Evolutionary conservation across 2,888 invertebrate genomes (phyloP).

Genomic region (Agrochola circellaris): DNA sequence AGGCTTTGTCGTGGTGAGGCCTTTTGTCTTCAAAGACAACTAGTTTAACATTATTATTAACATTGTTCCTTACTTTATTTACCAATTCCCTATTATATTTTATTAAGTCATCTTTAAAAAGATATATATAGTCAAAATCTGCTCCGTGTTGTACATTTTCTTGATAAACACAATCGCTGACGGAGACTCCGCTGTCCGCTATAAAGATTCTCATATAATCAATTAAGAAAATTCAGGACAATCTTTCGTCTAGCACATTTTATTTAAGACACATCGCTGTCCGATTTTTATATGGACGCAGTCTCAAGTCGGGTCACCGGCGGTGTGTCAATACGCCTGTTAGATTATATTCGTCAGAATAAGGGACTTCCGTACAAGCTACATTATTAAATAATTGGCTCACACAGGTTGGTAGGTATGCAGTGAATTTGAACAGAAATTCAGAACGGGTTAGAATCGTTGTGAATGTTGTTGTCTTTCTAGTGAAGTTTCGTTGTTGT

Average conservation of each 20-base stretch:
- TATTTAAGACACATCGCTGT: conserved; percentile 28
- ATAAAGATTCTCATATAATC: conserved; percentile 39
- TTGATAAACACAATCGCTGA: conserved; percentile 4
- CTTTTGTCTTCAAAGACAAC: background rate
- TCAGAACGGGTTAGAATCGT: conserved; percentile 61
- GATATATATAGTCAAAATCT: background rate
- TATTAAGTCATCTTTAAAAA: background rate
- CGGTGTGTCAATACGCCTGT: conserved; percentile 59
- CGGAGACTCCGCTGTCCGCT: background rate
- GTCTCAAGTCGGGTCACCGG: conserved; percentile 43
- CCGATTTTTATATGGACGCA: conserved; percentile 52
- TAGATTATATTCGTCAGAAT: conserved; percentile 77
- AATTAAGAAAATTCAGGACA: conserved; percentile 39
- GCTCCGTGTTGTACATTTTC: conserved; percentile 1
- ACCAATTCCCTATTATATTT: background rate
- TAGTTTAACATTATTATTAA: background rate
- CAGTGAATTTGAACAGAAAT: conserved; percentile 68
- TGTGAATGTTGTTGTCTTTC: background rate
- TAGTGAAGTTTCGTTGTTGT: background rate
- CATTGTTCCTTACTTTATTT: background rate
- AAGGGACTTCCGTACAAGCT: conserved; percentile 82
- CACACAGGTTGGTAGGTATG: conserved; percentile 72
- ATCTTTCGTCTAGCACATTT: conserved; percentile 42
- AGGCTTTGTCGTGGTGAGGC: conserved; percentile 19
- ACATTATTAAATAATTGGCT: conserved; percentile 83